phyloP scores from a whole-genome alignment of 53 echinoderm and acorn worm genomes.

The Antedon mediterranea region DNA sequence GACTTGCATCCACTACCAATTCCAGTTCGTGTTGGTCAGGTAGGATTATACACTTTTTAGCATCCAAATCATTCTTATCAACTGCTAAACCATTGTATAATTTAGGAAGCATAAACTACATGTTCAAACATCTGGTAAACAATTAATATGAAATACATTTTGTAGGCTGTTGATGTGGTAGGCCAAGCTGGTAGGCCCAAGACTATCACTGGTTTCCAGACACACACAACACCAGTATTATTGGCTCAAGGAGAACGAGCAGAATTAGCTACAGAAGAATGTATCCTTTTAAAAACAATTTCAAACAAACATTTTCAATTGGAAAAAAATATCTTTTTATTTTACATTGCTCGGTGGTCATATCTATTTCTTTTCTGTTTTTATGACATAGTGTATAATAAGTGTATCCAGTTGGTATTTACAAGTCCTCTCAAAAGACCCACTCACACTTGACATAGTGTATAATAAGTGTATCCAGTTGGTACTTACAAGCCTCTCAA shows the following conservation, averaged over 20 bases:
- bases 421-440: not conserved
- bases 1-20: conserved; percentile 83
- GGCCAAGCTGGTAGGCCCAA: conserved; percentile 96
- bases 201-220: conserved; percentile 97
- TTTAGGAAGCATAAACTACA: not conserved
- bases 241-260: conserved; percentile 82
- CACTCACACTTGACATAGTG: too few species aligned
- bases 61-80: too few species aligned
- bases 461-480: too few species aligned
- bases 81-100: too few species aligned
- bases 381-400: too few species aligned
- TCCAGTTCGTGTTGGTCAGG: conserved; percentile 97
- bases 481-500: not conserved
- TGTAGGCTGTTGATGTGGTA: conserved; percentile 87
- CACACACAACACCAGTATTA: conserved; percentile 88
- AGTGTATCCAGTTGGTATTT: too few species aligned
- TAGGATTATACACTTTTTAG: too few species aligned
- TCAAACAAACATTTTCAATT: not conserved
- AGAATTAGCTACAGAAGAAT: conserved; percentile 95
- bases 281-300: conserved; percentile 84
- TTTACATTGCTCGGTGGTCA: too few species aligned
- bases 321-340: too few species aligned
- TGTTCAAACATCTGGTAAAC: not conserved
- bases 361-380: too few species aligned
- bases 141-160: not conserved